Evolutionary conservation across 2,888 invertebrate species (phyloP), one percentile per base, ranked within the genome.

Genomic region (Cantharis lateralis): DNA sequence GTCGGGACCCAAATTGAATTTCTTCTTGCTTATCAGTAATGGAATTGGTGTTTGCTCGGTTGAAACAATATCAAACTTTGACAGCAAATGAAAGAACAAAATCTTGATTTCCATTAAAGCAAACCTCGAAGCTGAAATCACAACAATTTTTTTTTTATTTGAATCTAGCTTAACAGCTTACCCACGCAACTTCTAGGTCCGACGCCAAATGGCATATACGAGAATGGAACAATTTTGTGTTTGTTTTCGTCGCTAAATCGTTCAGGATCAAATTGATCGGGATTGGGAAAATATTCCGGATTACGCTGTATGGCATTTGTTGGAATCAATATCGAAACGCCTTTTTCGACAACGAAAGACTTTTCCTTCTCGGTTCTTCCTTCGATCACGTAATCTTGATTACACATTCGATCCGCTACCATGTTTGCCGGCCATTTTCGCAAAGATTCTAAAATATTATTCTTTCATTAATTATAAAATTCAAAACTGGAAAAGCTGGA

Each of bases 221-320:
- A 83, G 82, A 89, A 89, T 0, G 90, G 87, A 0, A 89, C 88
- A 70, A 90, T 87, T 11, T 89, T 86, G 18, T 87, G 86, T 82
- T 89, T 90, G 78, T 89, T 90, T 13, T 90, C 90, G 0, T 88
- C 87, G 80, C 89, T 87, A 81, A 91, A 91, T 72, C 91, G 86
- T 77, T 90, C 90, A 0, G 90, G 90, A 48, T 86, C 87, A 80
- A 91, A 90, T 66, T 87, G 85, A 0, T 89, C 83, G 0, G 92
- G 91, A 18, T 91, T 88, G 0, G 90, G 90, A 80, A 90, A 92
- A 80, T 89, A 87, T 10, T 90, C 86, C 0, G 90, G 88, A 81
- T 91, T 91, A 85, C 89, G 89, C 72, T 91, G 91, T 4, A 91
- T 83, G 0, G 89, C 90, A 74, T 88, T 88, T 7, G 89, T 82